These are phyloP conservation scores for Forbesichthys papilliferus DNA, from an alignment of 2,113 vertebrate species.

Conservation along the genomic window DNA sequence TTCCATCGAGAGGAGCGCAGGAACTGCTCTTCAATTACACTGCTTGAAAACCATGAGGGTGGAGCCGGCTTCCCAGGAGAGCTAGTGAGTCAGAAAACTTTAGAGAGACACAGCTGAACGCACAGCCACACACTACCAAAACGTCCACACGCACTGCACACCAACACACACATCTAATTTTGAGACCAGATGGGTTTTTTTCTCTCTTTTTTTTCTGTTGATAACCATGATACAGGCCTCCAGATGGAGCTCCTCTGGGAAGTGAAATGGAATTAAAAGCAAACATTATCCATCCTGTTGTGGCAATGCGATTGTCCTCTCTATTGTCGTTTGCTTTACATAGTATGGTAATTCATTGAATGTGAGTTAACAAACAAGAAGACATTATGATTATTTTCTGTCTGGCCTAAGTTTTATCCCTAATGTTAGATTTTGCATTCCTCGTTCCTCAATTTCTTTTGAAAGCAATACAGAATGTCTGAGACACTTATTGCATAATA, in stretches of 20 bases:
- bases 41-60: slow-evolving; percentile 42
- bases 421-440: too few relatives aligned
- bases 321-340: slow-evolving; percentile 24
- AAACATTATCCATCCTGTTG: slow-evolving; percentile 33
- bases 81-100: slow-evolving; percentile 32
- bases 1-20: slow-evolving; percentile 50
- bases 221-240: slow-evolving; percentile 28
- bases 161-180: slow-evolving; percentile 34
- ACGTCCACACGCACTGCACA: slow-evolving; percentile 15
- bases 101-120: not conserved
- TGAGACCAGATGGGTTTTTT: slow-evolving; percentile 10
- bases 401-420: too few relatives aligned
- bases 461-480: not conserved
- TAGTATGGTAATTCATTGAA: not conserved
- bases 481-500: not conserved
- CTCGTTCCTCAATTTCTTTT: too few relatives aligned
- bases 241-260: slow-evolving; percentile 5
- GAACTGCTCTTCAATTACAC: slow-evolving; percentile 63
- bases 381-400: too few relatives aligned
- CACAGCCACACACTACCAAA: slow-evolving; percentile 5
- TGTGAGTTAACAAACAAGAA: too few relatives aligned
- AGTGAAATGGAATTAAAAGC: slow-evolving; percentile 38
- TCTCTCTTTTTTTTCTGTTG: slow-evolving; percentile 1
- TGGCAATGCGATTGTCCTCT: slow-evolving; percentile 25
- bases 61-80: slow-evolving; percentile 25